phyloP scores from a whole-genome alignment of 2,113 vertebrate genomes.

The Melanerpes formicivorus region DNA sequence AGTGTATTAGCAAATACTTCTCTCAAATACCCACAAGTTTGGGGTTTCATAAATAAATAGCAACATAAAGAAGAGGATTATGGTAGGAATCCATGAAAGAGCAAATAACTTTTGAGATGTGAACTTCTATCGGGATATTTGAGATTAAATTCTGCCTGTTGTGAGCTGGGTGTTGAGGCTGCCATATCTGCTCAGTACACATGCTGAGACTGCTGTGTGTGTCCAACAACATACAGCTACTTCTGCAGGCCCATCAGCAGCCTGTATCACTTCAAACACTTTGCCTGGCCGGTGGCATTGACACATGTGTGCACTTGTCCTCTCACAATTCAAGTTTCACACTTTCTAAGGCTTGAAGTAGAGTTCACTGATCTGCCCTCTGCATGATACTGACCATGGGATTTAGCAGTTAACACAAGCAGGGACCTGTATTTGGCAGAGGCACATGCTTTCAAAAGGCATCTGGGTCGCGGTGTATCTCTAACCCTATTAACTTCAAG shows the following conservation, averaged over 20 bases:
- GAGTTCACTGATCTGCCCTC: not conserved
- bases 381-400: not conserved
- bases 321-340: not conserved
- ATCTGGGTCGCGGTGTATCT: not conserved
- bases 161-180: not conserved
- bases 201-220: not conserved
- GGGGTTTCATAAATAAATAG: not conserved
- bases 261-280: rapidly evolving
- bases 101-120: not conserved
- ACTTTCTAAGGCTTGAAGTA: not conserved
- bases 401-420: not conserved
- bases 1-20: not conserved
- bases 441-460: not conserved
- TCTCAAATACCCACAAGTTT: not conserved
- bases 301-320: rapidly evolving
- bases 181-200: rapidly evolving
- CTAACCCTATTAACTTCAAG: not conserved
- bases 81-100: not conserved
- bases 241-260: not conserved
- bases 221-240: not conserved
- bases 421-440: not conserved
- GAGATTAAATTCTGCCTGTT: not conserved
- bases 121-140: not conserved
- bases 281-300: not conserved
- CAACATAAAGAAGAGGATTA: not conserved